Evolutionary conservation across 2,797 vertebrate genomes (phyloP).

Genomic region (Lacerta bilineata): DNA sequence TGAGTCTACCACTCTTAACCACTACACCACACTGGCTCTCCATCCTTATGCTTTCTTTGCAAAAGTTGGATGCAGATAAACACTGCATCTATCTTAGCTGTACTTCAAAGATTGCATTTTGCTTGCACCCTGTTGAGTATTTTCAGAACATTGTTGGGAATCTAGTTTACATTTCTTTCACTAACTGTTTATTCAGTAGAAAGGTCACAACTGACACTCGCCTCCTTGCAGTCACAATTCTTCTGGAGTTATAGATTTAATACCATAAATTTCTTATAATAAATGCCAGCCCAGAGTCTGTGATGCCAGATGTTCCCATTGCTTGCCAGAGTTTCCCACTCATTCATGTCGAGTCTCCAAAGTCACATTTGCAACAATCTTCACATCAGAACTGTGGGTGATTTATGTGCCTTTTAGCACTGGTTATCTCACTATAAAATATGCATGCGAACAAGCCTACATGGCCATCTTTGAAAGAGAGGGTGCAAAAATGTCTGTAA

Average conservation of each 20-base stretch:
- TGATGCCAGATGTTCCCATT: constrained; percentile 29
- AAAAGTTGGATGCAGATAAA: not conserved
- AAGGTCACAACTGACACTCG: constrained; percentile 7
- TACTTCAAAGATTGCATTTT: not conserved
- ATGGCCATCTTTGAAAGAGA: not conserved
- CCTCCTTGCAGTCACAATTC: not conserved
- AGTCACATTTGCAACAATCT: constrained; percentile 4
- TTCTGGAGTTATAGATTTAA: constrained; percentile 8
- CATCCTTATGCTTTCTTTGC: not conserved
- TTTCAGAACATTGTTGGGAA: not conserved
- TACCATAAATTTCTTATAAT: not conserved
- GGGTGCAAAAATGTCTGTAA: not conserved
- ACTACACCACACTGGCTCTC: not conserved
- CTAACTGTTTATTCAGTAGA: constrained; percentile 19
- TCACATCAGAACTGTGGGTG: not conserved
- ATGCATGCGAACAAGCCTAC: not conserved
- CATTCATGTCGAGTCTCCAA: constrained; percentile 7
- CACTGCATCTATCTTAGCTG: not conserved
- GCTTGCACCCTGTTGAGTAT: not conserved
- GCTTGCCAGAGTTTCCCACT: constrained; percentile 28
- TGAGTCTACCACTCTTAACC: no score
- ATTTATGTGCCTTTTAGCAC: not conserved
- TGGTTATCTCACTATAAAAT: not conserved
- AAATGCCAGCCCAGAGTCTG: constrained; percentile 20
- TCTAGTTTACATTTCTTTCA: constrained; percentile 1